A percentile compares a stretch with the other conserved stretches of the same genome.
These are phyloP conservation scores for Xenentodon cancila DNA, from an alignment of 2,797 vertebrate genomes.

Conservation along the genomic window DNA sequence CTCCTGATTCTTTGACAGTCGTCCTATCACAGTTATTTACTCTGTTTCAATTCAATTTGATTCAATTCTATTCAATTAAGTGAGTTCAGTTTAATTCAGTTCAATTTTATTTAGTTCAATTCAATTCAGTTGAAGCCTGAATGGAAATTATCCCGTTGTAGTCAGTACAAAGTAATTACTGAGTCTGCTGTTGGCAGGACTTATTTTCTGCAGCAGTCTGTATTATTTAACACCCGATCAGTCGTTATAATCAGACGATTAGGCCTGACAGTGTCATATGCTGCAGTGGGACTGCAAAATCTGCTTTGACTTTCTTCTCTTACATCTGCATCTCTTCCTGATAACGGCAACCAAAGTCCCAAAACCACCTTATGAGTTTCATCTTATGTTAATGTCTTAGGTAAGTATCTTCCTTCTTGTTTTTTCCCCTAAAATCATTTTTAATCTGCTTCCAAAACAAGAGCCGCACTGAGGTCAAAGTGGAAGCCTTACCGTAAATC, in stretches of 20 bases:
- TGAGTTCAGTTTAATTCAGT: no score
- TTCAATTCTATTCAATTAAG: no score
- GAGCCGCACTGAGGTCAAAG: constrained; percentile 22
- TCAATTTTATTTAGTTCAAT: no score
- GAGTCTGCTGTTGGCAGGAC: no score
- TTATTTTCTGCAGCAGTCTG: no score
- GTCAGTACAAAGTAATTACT: no score
- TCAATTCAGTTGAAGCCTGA: no score
- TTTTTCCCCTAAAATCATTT: constrained; percentile 47
- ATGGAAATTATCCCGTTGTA: no score
- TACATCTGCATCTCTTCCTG: not conserved
- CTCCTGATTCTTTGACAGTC: no score
- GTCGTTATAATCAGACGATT: constrained; percentile 58
- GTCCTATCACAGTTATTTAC: no score
- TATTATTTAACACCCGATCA: constrained; percentile 48
- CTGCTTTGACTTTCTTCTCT: constrained; percentile 41
- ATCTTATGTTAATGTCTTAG: constrained; percentile 45
- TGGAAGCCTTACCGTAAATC: constrained; percentile 60
- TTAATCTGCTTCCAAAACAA: constrained; percentile 52
- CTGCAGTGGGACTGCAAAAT: constrained; percentile 36
- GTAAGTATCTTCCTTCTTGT: constrained; percentile 46
- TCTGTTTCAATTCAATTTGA: no score
- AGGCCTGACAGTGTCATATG: constrained; percentile 26
- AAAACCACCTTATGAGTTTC: constrained; percentile 59
- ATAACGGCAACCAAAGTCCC: no score